Percentiles rank a stretch among this genome's conserved stretches.
Conservation (phyloP, 2,888 invertebrate species). For the Archips crataeganus region DNA sequence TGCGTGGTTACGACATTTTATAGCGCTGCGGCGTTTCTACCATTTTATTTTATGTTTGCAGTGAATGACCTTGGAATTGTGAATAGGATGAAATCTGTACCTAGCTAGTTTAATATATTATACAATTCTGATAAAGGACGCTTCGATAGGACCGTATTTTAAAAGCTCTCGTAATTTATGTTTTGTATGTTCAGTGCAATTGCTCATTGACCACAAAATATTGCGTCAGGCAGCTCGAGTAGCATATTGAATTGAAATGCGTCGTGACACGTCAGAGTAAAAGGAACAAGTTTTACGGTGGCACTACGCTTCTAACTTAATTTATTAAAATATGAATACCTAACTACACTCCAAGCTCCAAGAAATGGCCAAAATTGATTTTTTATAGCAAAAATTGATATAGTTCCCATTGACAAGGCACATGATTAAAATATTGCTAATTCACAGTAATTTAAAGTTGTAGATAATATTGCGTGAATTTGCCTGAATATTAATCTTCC, state of each 20-base stretch:
- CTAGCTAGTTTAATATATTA: neutral
- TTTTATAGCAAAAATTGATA: neutral
- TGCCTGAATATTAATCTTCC: too few relatives aligned
- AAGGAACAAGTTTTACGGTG: neutral
- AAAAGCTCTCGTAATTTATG: neutral
- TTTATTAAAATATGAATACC: too few relatives aligned
- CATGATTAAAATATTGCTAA: neutral
- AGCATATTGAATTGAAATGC: neutral
- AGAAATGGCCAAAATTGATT: too few relatives aligned
- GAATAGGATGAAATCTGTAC: slow-evolving; percentile 6
- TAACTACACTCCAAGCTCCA: too few relatives aligned
- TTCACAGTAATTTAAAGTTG: too few relatives aligned
- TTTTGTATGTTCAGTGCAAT: neutral
- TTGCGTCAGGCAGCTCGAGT: neutral
- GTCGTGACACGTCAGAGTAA: neutral
- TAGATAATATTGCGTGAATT: too few relatives aligned
- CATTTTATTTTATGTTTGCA: slow-evolving; percentile 11
- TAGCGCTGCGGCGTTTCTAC: neutral
- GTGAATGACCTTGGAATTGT: slow-evolving; percentile 21
- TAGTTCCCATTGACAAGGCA: neutral
- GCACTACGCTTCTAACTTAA: neutral
- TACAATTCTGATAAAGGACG: neutral
- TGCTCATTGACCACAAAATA: neutral
- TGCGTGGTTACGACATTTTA: slow-evolving; percentile 6
- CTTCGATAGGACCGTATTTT: neutral